These are phyloP conservation scores for Haemorhous mexicanus DNA, from an alignment of 2,113 vertebrate genomes.

Conservation along the genomic window DNA sequence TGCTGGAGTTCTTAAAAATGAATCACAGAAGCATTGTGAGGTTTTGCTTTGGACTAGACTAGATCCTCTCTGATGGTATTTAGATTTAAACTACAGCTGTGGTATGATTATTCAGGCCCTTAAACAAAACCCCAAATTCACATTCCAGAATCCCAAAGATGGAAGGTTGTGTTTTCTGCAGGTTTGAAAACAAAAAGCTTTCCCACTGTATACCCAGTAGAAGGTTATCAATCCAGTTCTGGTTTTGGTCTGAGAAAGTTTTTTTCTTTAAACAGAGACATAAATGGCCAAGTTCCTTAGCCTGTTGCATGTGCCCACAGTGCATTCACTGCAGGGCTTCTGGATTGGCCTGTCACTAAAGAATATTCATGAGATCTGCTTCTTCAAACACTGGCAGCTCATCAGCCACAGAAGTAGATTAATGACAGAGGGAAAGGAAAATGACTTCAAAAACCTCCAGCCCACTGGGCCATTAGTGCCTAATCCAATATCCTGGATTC, in stretches of 20 bases:
- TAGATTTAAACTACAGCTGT: background rate
- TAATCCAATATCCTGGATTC: slow-evolving; percentile 13
- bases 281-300: background rate
- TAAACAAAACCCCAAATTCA: background rate
- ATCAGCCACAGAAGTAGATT: background rate
- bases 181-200: background rate
- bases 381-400: background rate
- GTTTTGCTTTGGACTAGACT: background rate
- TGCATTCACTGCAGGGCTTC: background rate
- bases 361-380: background rate
- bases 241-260: background rate
- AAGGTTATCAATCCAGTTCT: background rate
- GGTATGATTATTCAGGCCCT: background rate
- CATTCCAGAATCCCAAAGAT: background rate
- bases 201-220: background rate
- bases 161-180: background rate
- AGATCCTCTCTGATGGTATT: background rate
- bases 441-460: background rate
- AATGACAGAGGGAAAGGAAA: background rate
- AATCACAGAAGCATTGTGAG: background rate
- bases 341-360: background rate
- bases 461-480: background rate
- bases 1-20: background rate
- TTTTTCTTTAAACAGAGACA: background rate
- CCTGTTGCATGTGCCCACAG: background rate